A percentile compares a stretch with the other conserved stretches of the same genome.
Conservation (phyloP, 2,113 vertebrate species). For the Panthera tigris region DNA sequence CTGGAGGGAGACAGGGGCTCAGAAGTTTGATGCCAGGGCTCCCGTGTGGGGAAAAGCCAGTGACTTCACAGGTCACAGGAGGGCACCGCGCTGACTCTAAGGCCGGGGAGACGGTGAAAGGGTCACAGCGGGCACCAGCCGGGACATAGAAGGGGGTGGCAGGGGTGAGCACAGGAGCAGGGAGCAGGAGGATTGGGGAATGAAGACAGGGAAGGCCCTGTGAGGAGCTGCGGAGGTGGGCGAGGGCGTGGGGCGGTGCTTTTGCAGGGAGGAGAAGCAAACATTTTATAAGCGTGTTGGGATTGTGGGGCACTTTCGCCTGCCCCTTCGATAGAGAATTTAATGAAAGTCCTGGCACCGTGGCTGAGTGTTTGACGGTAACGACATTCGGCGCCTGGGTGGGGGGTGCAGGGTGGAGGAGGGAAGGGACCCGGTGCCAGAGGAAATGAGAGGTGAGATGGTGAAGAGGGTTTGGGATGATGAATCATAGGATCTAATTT, state of each 20-base stretch:
- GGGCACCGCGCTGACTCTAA: accelerated
- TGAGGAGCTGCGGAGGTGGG: accelerated
- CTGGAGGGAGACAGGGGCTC: accelerated
- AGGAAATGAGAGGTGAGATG: accelerated
- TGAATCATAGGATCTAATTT: accelerated
- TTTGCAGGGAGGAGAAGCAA: background rate
- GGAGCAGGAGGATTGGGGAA: accelerated
- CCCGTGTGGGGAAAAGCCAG: accelerated
- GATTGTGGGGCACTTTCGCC: too few species aligned
- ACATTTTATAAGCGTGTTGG: too few species aligned
- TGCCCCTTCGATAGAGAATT: background rate
- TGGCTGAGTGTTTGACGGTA: accelerated
- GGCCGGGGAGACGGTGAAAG: accelerated
- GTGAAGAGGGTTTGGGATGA: background rate
- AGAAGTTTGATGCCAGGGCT: too few species aligned
- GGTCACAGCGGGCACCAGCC: accelerated
- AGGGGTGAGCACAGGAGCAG: accelerated
- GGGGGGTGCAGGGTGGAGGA: background rate
- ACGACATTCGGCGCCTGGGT: accelerated
- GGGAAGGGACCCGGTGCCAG: background rate
- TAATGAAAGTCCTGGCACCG: accelerated
- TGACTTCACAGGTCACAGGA: accelerated
- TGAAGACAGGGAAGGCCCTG: accelerated
- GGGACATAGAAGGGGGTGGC: accelerated
- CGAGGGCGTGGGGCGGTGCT: accelerated